Evolutionary conservation across 2,888 invertebrate species (phyloP).

Genomic region (Galerucella nymphaeae): DNA sequence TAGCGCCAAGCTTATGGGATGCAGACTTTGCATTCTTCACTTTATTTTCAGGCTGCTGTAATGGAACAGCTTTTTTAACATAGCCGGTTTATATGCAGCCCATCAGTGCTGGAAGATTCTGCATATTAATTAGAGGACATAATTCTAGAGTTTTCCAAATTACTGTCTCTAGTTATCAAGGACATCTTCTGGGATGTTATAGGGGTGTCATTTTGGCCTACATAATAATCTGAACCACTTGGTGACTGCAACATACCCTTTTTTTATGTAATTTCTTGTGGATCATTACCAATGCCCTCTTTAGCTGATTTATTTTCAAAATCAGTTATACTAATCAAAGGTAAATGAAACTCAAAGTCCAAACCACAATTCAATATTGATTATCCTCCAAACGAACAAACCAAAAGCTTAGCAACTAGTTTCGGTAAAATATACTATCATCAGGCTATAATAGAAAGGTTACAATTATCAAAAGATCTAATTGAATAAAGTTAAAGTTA

Average conservation of each 20-base stretch:
- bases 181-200: constrained; percentile 1
- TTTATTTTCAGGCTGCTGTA: not conserved
- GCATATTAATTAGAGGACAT: constrained; percentile 2
- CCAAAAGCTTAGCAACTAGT: too few relatives aligned
- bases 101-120: constrained; percentile 11
- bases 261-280: not conserved
- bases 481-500: too few relatives aligned
- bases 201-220: constrained; percentile 7
- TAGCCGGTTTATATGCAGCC: not conserved
- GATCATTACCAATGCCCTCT: not conserved
- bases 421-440: too few relatives aligned
- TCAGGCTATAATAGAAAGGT: too few relatives aligned
- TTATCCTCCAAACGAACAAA: too few relatives aligned
- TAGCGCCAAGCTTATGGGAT: constrained; percentile 10
- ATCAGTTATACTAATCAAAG: not conserved
- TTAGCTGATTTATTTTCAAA: not conserved
- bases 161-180: not conserved
- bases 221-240: constrained; percentile 6
- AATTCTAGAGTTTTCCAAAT: constrained; percentile 7
- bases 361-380: too few relatives aligned
- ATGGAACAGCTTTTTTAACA: constrained; percentile 9
- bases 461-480: too few relatives aligned
- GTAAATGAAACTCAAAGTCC: too few relatives aligned
- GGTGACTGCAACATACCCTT: too few relatives aligned
- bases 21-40: constrained; percentile 7